Conservation (phyloP, 2,113 vertebrate species). For the Glareola pratincola region DNA sequence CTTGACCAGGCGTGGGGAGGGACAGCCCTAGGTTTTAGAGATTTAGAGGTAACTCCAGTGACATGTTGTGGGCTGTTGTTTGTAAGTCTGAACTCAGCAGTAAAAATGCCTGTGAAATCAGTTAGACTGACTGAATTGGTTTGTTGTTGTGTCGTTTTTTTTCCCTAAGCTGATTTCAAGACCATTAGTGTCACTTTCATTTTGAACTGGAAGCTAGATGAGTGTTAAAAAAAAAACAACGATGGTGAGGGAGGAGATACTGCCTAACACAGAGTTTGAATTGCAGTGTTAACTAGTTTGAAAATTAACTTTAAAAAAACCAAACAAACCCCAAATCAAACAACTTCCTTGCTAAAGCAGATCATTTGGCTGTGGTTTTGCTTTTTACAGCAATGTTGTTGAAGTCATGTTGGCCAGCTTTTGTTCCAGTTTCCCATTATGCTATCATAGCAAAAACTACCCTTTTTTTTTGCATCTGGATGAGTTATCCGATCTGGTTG, state of each 20-base stretch:
- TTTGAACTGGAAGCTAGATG: neutral
- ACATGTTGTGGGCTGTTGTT: neutral
- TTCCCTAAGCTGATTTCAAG: neutral
- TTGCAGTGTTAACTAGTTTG: neutral
- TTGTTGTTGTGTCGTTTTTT: neutral
- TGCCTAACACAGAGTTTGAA: neutral
- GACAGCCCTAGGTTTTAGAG: neutral
- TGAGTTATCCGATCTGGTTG: neutral
- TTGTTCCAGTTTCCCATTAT: neutral
- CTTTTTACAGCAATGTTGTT: neutral
- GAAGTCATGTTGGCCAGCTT: neutral
- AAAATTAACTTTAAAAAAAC: neutral
- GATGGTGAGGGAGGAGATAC: neutral
- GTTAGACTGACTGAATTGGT: neutral
- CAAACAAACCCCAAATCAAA: neutral
- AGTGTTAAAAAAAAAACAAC: neutral
- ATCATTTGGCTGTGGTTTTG: neutral
- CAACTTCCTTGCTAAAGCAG: neutral
- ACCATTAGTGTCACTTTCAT: neutral
- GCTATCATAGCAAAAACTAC: slow-evolving; percentile 7
- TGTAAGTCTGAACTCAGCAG: neutral
- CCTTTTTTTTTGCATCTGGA: neutral
- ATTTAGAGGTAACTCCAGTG: neutral
- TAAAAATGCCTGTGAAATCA: neutral
- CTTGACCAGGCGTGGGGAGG: neutral